Base-by-base conservation (phyloP, 2,797 vertebrate genomes). In the Neosilurus hyrtlii region DNA sequence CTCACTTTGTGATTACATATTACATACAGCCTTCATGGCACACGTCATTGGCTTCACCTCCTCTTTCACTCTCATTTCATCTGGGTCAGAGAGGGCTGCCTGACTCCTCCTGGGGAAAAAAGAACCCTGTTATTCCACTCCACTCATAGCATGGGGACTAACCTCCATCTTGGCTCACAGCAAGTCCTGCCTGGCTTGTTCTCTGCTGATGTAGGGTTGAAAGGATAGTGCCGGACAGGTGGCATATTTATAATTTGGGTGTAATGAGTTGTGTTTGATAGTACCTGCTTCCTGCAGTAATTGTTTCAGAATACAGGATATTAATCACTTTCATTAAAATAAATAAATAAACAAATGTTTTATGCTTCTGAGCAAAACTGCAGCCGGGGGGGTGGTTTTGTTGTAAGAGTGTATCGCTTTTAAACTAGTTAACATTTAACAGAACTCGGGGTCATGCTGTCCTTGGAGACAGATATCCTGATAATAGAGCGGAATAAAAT, bases 61-160 rank as follows among this genome's bases (percentile, higher is more conserved):
- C 86, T 86, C 87, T 86, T 84, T 92, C 90, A 90, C 91, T 91
- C 91, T 92, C 91, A 91, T 92, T 93, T 92, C 90, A 90, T 91
- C 90, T 92, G 88, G 90, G 90, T 91, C 81, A 76, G 66, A 61
- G 79, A 81, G 83, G 68, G 81, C 79, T 70, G 68, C 54, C 68
- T 63, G 57, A 9, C 18, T 72, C 70, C 79, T 83, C 49, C 57
- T 73, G 83, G 61, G 79, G 49, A 84, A 74, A 51, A 2, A 43
- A 84, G 37, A 82, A n/a, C 49, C 66, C 80, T 79, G 68, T 62
- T 79, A 70, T 74, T 56, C 65, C 68, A 80, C 80, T 67, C 81
- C 57, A 15, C 75, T 81, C 80, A n/a, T 74, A 78, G 73, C 84
- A 73, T 59, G 67, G 59, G 30, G 59, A 82, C 73, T 59, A 82